A percentile compares a stretch with the other conserved stretches of the same genome.
These are phyloP conservation scores for Mechanitis mazaeus DNA, from an alignment of 2,888 invertebrate genomes.

Conservation along the genomic window DNA sequence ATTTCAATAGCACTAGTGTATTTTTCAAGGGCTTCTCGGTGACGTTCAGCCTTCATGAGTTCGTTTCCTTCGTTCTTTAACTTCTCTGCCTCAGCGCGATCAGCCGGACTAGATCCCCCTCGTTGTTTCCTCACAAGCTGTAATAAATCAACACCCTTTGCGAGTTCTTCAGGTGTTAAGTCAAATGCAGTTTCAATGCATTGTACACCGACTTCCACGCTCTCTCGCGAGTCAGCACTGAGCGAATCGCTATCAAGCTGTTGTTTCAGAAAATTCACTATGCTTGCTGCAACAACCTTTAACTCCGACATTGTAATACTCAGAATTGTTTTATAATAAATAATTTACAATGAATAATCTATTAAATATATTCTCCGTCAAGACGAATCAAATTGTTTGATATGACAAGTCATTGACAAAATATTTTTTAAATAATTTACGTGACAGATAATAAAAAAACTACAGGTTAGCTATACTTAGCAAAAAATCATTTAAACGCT, in stretches of 20 bases:
- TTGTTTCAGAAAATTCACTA: slow-evolving; percentile 75
- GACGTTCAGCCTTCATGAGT: slow-evolving; percentile 90
- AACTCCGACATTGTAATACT: slow-evolving; percentile 55
- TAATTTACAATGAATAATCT: not conserved
- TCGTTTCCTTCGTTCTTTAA: slow-evolving; percentile 92
- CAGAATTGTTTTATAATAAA: not conserved
- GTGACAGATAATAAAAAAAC: not conserved
- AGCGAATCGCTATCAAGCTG: slow-evolving; percentile 71
- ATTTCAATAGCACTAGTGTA: slow-evolving; percentile 93
- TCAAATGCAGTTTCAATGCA: slow-evolving; percentile 95
- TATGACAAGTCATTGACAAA: slow-evolving; percentile 10
- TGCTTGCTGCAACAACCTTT: slow-evolving; percentile 73
- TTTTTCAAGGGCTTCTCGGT: slow-evolving; percentile 86
- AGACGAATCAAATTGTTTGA: not conserved
- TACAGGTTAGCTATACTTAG: not conserved
- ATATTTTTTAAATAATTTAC: not conserved
- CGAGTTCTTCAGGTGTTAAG: slow-evolving; percentile 71
- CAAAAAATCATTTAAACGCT: no score
- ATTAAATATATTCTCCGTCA: not conserved
- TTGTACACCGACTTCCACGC: slow-evolving; percentile 95
- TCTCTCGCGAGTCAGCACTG: slow-evolving; percentile 77
- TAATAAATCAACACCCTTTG: slow-evolving; percentile 53
- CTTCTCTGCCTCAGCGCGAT: slow-evolving; percentile 84
- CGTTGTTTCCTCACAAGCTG: slow-evolving; percentile 47
- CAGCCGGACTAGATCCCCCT: slow-evolving; percentile 38